Conservation (phyloP, 2,113 vertebrate genomes). For the Grantiella picta region DNA sequence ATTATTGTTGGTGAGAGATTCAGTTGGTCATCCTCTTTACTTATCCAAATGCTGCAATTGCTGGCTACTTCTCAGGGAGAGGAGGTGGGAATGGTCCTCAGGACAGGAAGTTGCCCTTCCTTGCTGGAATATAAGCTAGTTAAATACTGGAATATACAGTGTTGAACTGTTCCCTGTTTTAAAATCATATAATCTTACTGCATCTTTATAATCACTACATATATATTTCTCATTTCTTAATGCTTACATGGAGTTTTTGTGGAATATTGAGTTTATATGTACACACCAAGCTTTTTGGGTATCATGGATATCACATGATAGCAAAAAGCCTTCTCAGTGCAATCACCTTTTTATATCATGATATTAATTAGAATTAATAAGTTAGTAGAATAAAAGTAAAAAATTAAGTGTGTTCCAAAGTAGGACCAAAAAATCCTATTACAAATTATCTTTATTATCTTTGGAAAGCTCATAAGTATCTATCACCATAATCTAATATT, state of each 20-base stretch:
- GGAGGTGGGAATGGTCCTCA: neutral
- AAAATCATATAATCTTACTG: neutral
- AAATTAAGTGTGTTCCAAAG: neutral
- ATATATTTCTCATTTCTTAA: neutral
- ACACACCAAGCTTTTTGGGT: rapidly evolving
- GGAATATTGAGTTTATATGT: neutral
- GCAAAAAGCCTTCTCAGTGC: neutral
- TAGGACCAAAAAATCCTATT: neutral
- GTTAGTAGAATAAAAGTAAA: neutral
- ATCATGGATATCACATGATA: neutral
- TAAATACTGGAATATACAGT: neutral
- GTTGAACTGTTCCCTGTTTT: neutral
- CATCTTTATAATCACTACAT: neutral
- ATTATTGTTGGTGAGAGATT: neutral
- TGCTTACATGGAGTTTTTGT: neutral
- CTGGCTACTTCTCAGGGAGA: neutral
- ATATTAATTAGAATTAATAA: neutral
- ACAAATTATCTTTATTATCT: neutral
- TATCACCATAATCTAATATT: neutral
- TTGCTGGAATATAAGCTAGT: neutral
- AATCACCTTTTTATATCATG: neutral
- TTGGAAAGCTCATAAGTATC: neutral
- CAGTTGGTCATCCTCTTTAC: neutral
- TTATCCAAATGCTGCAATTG: neutral
- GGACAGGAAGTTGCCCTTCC: neutral